Evolutionary conservation across 2,888 invertebrate genomes (phyloP), one percentile per base, ranked within the genome.

Genomic region (Caenorhabditis wallacei): DNA sequence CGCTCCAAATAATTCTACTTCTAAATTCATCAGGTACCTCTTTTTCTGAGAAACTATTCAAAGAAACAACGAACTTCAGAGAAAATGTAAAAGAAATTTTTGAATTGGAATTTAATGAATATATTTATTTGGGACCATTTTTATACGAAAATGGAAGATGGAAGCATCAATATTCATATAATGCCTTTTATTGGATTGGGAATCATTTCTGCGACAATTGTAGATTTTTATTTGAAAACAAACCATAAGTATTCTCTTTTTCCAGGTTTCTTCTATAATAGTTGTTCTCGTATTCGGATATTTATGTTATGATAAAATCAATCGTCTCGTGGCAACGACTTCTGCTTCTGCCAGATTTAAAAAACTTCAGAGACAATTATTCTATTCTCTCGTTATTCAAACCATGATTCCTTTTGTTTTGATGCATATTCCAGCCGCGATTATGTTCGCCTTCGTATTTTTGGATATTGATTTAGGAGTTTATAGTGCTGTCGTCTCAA

Each of bases 361-460:
- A 22, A 68, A 69, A 46, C 78, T 78, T n/a, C 78, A 78, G 18
- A 30, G 57, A 24, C 76, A 76, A 30, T 22, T 76, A 13, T 76
- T 68, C 76, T 68, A 68, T 53, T 68, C 78, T 22, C 68, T 78
- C 3, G 78, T 78, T 40, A 69, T 69, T 24, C 78, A 78, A 30
- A 78, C 69, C 8, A 35, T 78, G 16, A 69, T 78, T 20, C 78
- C 78, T 13, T 68, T 78, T 30, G 48, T 78, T 2, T 40, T 76
- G 8, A 59, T 76, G 68, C 76, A 76, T 22, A 66, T 76, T 11
- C 76, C 76, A 4, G 66, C 66, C 7, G 68, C 57, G 2, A 76
- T 76, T 24, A 66, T 76, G 66, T 68, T 76, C 4, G 40, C 53
- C 11, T 68, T 68, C 40, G 66, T 66, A 4, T 66, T 76, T 11